These are phyloP conservation scores for Gisinianus flammeolus DNA, from an alignment of 2,888 invertebrate species.

Conservation along the genomic window DNA sequence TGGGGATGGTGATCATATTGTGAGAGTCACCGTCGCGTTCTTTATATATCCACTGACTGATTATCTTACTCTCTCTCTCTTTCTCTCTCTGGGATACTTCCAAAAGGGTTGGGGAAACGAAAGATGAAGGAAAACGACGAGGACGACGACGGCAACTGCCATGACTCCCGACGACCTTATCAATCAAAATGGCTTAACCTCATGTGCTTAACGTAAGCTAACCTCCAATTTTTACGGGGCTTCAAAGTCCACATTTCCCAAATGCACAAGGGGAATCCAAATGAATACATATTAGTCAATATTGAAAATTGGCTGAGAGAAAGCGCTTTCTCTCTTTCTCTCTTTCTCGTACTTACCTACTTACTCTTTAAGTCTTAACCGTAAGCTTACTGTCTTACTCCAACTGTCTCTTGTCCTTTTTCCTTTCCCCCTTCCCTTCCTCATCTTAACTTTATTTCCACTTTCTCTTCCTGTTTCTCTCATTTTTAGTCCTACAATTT, in stretches of 20 bases:
- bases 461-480: background rate
- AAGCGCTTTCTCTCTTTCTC: too few relatives aligned
- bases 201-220: constrained; percentile 2
- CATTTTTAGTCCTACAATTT: too few relatives aligned
- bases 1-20: too few relatives aligned
- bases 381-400: background rate
- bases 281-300: background rate
- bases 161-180: constrained; percentile 26
- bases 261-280: background rate
- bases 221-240: background rate
- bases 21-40: too few relatives aligned
- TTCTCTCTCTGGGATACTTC: too few relatives aligned
- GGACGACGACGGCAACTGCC: constrained; percentile 15
- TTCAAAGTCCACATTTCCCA: background rate
- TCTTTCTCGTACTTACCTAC: background rate
- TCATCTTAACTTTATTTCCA: background rate
- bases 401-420: background rate
- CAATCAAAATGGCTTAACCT: constrained; percentile 32
- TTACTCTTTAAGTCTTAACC: background rate
- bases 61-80: too few relatives aligned
- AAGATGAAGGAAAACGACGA: too few relatives aligned
- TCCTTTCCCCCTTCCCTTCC: background rate
- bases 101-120: too few relatives aligned
- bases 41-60: too few relatives aligned
- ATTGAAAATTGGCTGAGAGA: background rate